These are phyloP conservation scores for Pogonognathellus flavescens DNA, from an alignment of 1,140 invertebrate genomes.

Conservation along the genomic window DNA sequence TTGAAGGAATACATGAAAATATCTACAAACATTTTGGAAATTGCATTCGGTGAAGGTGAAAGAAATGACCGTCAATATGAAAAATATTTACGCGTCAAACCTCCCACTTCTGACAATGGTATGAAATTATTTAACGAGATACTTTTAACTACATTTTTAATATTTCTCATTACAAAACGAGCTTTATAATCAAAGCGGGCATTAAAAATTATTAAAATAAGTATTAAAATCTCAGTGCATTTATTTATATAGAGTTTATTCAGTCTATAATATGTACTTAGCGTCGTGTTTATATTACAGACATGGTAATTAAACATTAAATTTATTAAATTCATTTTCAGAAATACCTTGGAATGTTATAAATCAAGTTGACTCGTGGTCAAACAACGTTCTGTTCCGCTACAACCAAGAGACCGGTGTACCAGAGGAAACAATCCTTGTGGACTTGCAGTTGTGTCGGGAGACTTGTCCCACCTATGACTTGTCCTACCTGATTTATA, in stretches of 20 bases:
- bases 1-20: neutral
- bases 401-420: neutral
- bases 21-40: neutral
- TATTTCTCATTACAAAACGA: no score
- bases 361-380: constrained; percentile 60
- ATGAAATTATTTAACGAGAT: no score
- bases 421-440: constrained; percentile 48
- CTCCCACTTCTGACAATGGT: neutral
- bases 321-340: neutral
- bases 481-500: constrained; percentile 60
- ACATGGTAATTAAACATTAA: no score
- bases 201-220: no score
- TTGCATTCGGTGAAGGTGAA: neutral
- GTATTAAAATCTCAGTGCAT: no score
- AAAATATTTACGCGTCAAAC: no score
- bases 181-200: no score
- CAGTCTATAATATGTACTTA: no score
- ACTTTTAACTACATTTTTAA: no score
- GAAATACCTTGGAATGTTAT: constrained; percentile 70
- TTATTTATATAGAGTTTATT: no score
- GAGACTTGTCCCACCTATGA: constrained; percentile 55
- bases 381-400: constrained; percentile 61
- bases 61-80: neutral
- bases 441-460: constrained; percentile 59
- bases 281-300: no score